Evolutionary conservation across 2,113 vertebrate species (phyloP).

Genomic region (Salvelinus sp.): DNA sequence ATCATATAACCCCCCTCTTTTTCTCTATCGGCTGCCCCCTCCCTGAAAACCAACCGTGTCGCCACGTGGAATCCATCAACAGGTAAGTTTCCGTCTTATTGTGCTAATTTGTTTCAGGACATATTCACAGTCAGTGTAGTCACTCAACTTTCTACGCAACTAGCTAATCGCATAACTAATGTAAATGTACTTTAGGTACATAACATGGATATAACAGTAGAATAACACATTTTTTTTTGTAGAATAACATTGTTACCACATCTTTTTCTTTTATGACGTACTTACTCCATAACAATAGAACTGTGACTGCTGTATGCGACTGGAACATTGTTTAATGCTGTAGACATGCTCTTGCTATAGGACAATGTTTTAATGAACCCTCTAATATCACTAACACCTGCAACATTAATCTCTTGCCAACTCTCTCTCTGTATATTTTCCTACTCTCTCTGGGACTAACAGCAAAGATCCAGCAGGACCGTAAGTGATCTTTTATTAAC

Average conservation of each 20-base stretch:
- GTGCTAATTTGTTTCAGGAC: not conserved
- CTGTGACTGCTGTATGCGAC: too few relatives aligned
- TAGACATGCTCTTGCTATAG: too few relatives aligned
- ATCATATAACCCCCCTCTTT: not conserved
- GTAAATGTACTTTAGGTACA: not conserved
- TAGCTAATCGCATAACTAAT: not conserved
- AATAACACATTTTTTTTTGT: too few relatives aligned
- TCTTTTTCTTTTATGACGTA: too few relatives aligned
- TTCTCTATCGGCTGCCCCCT: not conserved
- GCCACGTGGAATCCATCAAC: not conserved
- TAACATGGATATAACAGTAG: too few relatives aligned
- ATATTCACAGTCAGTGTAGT: not conserved
- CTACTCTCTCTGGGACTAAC: constrained; percentile 79
- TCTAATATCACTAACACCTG: constrained; percentile 20
- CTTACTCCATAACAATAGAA: too few relatives aligned
- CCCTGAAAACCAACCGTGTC: not conserved
- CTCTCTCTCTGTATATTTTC: constrained; percentile 24
- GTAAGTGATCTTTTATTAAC: constrained; percentile 81
- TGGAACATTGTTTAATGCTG: too few relatives aligned
- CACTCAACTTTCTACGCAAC: not conserved
- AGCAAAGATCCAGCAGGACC: constrained; percentile 92
- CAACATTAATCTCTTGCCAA: constrained; percentile 40
- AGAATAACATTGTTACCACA: too few relatives aligned
- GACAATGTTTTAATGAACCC: constrained; percentile 6
- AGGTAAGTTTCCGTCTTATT: not conserved